Percentiles rank a stretch among this genome's conserved stretches.
These are phyloP conservation scores for Alca torda DNA, from an alignment of 2,797 vertebrate genomes.

Conservation along the genomic window DNA sequence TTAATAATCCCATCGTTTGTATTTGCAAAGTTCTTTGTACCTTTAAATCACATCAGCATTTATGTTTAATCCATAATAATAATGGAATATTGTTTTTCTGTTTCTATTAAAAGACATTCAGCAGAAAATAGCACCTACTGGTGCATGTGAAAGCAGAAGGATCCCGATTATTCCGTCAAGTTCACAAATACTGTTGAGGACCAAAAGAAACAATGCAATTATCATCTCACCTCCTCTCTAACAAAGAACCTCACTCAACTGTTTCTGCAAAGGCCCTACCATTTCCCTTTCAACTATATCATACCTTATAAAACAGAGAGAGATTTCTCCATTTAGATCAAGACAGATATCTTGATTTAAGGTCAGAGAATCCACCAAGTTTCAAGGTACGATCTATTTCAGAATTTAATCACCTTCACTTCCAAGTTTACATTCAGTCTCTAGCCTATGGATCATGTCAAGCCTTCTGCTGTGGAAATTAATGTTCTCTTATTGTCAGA, in stretches of 20 bases:
- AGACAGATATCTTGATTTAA: neutral
- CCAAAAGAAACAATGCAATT: neutral
- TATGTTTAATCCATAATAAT: constrained; percentile 22
- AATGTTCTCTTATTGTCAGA: neutral
- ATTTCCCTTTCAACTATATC: neutral
- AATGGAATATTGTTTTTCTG: neutral
- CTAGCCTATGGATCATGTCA: neutral
- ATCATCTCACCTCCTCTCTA: neutral
- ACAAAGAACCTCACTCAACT: neutral
- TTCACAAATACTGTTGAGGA: neutral
- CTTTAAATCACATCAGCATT: constrained; percentile 9
- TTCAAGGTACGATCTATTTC: neutral
- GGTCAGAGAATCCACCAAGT: neutral
- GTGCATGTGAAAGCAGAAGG: neutral
- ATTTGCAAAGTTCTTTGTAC: neutral
- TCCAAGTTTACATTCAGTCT: neutral
- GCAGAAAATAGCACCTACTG: neutral
- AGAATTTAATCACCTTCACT: neutral
- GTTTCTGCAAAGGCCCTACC: neutral
- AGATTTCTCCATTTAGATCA: neutral
- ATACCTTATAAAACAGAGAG: neutral
- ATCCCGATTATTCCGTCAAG: neutral
- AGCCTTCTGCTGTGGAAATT: neutral
- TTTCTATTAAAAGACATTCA: neutral
- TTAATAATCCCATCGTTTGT: neutral